Base-by-base conservation (phyloP, 2,797 vertebrate genomes). In the Octomys mimax region DNA sequence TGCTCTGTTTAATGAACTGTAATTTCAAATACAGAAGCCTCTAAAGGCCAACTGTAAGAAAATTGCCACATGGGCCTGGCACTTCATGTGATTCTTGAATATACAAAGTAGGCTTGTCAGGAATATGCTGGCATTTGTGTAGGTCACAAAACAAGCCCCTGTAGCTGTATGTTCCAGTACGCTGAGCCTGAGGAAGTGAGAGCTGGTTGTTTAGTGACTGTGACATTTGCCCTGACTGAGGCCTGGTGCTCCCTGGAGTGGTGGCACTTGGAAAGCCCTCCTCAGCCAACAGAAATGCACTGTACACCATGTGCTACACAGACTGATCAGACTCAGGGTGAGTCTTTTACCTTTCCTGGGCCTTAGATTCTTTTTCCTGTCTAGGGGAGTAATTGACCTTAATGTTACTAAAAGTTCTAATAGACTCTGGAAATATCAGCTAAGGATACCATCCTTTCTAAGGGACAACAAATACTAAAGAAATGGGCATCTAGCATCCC, bases 81-180 rank as follows among this genome's bases (percentile, higher is more conserved):
- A 33, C 73, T 82, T 91, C 52, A 10, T 66, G 28, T 66, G 54
- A 12, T 71, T 95, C 57, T 91, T 95, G 78, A 96, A 87, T 54
- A 91, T 28, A 89, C 46, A 91, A 92, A 94, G 77, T 19, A 82
- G 61, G 6, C 77, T 87, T 91, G 39, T 94, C 90, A 86, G 64
- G 68, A 92, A 92, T 61, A 85, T 26, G 33, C 0, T 26, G 71
- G 52, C 66, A 82, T 91, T 82, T 94, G 52, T 36, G 33, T 36
- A 31, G 61, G 54, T 49, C 79, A 14, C 33, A 46, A 89, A 87
- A 61, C 59, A 82, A 21, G 77, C 18, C 26, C 70, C 62, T 36
- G 62, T 36, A 36, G 70, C 61, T 79, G 52, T 64, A 22, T 64
- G 18, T 81, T 39, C 42, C 75, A 52, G 31, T 46, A 39, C 68